Evolutionary conservation across 2,113 vertebrate genomes (phyloP).

Genomic region (Myanophis thanlyinensis): DNA sequence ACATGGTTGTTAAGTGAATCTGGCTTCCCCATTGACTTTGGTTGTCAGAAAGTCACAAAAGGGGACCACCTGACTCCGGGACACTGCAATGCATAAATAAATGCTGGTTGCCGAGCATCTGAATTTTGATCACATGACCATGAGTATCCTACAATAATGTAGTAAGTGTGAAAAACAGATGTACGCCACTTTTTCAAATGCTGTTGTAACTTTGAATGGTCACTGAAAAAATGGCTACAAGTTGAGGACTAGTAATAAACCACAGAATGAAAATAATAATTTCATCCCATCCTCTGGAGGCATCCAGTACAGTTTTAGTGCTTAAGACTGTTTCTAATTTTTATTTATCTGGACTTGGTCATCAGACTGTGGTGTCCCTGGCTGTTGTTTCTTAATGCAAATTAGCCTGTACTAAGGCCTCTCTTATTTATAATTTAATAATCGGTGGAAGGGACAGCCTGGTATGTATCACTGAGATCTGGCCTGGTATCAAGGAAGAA

Average conservation of each 20-base stretch:
- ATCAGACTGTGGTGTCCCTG: neutral
- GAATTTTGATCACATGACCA: no score
- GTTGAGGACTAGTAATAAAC: neutral
- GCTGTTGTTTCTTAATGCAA: neutral
- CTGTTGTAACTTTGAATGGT: no score
- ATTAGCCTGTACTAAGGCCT: neutral
- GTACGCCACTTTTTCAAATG: no score
- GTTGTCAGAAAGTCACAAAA: no score
- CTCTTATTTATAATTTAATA: neutral
- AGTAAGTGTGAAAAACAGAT: no score
- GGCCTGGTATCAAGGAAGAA: neutral
- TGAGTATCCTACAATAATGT: no score
- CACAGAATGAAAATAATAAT: neutral
- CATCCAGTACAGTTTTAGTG: neutral
- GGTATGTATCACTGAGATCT: neutral
- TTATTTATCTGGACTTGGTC: neutral
- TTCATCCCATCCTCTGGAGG: neutral
- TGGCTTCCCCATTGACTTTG: no score
- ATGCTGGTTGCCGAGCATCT: no score
- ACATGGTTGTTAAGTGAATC: no score
- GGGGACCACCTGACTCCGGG: no score
- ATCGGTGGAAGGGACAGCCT: neutral
- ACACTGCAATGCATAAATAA: no score
- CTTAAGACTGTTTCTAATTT: neutral
- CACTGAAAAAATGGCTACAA: no score